A percentile compares a stretch with the other conserved stretches of the same genome.
Conservation (phyloP, 2,797 vertebrate genomes). For the Sylvilagus floridanus region DNA sequence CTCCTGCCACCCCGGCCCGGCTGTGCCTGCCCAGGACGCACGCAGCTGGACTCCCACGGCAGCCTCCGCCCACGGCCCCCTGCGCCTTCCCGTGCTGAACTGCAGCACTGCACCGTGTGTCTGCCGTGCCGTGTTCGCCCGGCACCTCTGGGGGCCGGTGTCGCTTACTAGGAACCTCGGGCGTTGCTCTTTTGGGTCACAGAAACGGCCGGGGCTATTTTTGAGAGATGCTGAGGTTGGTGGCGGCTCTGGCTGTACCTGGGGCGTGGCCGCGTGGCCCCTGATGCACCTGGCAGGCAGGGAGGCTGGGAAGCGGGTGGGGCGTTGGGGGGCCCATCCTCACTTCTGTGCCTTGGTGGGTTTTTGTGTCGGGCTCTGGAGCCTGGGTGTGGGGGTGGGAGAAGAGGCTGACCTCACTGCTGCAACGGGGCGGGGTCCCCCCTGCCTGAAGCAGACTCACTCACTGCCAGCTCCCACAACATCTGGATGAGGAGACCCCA, state of each 20-base stretch:
- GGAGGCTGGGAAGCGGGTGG: not conserved
- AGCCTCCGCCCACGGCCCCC: no score
- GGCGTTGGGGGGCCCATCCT: no score
- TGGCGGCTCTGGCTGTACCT: not conserved
- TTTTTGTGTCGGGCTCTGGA: not conserved
- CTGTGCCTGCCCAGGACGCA: no score
- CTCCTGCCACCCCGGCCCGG: not conserved
- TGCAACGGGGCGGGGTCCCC: not conserved
- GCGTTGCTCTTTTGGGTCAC: no score
- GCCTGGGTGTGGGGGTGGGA: rapidly evolving
- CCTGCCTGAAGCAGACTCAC: not conserved
- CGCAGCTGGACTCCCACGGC: no score
- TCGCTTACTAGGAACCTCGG: no score
- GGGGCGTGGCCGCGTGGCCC: not conserved
- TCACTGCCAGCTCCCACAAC: not conserved
- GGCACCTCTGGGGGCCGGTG: no score
- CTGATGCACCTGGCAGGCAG: not conserved
- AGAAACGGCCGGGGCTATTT: not conserved
- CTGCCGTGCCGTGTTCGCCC: no score
- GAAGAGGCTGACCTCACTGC: no score
- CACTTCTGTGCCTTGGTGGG: not conserved
- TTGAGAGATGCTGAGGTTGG: not conserved
- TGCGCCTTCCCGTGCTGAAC: no score
- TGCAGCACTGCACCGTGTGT: no score
- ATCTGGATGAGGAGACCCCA: not conserved